phyloP scores from a whole-genome alignment of 2,797 vertebrate species.

The Ceyx erithaca region DNA sequence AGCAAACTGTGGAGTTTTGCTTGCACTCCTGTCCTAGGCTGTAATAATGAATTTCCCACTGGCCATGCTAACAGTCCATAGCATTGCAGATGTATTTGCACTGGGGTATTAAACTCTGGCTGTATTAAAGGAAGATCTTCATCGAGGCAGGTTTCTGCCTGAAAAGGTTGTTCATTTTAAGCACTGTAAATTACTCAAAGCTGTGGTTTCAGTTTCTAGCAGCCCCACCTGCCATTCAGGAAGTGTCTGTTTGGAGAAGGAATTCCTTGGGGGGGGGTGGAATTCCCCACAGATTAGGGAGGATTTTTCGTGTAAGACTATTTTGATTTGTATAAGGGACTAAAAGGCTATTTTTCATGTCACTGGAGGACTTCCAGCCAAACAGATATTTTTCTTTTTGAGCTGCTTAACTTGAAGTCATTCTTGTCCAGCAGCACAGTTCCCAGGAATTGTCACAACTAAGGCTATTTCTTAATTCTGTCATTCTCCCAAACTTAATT shows the following conservation, averaged over 20 bases:
- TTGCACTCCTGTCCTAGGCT: background rate
- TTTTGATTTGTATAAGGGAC: constrained; percentile 52
- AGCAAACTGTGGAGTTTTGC: background rate
- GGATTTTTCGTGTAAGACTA: constrained; percentile 15
- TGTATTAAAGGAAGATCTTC: background rate
- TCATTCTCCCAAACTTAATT: background rate
- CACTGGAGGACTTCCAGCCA: constrained; percentile 7
- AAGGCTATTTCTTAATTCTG: background rate
- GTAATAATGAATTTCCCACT: background rate
- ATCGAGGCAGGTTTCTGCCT: background rate
- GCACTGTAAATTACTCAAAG: constrained; percentile 10
- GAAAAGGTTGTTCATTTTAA: background rate
- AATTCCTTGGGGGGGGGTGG: constrained; percentile 8
- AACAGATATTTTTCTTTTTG: background rate
- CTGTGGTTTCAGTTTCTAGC: background rate
- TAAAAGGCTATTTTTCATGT: constrained; percentile 44
- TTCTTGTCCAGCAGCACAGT: background rate
- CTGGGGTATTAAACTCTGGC: background rate
- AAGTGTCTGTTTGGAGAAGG: constrained; percentile 50
- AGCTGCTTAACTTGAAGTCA: background rate
- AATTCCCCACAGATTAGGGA: constrained; percentile 36
- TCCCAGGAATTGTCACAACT: background rate
- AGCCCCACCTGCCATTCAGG: constrained; percentile 41
- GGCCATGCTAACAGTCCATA: background rate
- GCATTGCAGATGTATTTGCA: background rate